phyloP scores from a whole-genome alignment of 1,140 invertebrate species.

The Centruroides vittatus region DNA sequence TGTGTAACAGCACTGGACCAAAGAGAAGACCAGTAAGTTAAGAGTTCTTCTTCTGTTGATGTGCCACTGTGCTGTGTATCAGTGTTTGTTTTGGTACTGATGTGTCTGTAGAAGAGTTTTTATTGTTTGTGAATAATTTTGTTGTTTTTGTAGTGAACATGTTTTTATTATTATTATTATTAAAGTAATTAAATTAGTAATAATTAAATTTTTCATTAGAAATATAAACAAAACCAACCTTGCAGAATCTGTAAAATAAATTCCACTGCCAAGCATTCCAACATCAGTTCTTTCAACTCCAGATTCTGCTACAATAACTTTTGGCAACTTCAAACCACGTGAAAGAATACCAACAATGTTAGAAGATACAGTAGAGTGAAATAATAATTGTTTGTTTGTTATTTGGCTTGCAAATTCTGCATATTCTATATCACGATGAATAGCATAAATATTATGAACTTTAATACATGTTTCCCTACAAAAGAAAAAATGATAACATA shows the following conservation, averaged over 20 bases:
- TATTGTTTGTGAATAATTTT: too few species aligned
- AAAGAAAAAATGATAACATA: neutral
- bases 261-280: neutral
- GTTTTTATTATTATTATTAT: too few species aligned
- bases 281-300: neutral
- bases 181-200: too few species aligned
- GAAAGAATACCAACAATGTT: neutral
- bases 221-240: neutral
- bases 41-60: too few species aligned
- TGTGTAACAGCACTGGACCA: too few species aligned
- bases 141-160: too few species aligned
- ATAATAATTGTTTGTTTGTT: neutral
- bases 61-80: too few species aligned
- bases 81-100: too few species aligned
- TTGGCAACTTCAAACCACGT: neutral
- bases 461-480: neutral
- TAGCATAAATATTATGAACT: neutral
- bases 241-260: neutral
- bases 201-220: neutral
- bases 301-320: too few species aligned
- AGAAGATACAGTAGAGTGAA: neutral
- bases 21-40: too few species aligned
- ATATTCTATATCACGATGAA: neutral
- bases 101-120: too few species aligned
- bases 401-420: neutral